phyloP scores from a whole-genome alignment of 2,888 invertebrate species.

The Luperina testacea region DNA sequence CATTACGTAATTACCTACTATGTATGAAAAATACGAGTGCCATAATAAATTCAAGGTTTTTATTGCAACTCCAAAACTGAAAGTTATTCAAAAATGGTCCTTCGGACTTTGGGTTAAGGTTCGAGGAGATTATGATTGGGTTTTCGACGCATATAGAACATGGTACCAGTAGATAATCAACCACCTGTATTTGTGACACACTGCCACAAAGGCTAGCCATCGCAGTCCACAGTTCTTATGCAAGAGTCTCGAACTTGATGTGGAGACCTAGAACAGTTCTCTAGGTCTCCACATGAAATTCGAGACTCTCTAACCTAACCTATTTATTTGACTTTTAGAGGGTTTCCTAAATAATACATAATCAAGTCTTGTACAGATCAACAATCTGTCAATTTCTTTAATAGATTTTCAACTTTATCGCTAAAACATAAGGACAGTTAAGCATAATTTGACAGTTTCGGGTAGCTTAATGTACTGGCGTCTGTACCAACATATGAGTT shows the following conservation, averaged over 20 bases:
- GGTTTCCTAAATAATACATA: no score
- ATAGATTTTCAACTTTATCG: no score
- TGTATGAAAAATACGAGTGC: slow-evolving; percentile 64
- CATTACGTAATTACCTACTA: slow-evolving; percentile 61
- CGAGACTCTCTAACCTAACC: no score
- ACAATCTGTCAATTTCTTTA: no score
- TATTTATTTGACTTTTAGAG: no score
- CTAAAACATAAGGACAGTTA: no score
- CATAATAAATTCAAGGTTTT: slow-evolving; percentile 42
- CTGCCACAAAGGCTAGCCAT: slow-evolving; percentile 1
- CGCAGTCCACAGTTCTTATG: not conserved
- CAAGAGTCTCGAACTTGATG: not conserved
- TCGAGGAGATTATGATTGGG: not conserved
- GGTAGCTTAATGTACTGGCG: no score
- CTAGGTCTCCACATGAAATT: no score
- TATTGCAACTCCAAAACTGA: not conserved
- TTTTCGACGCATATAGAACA: slow-evolving; percentile 38
- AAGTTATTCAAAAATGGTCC: slow-evolving; percentile 20
- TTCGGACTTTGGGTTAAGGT: slow-evolving; percentile 1
- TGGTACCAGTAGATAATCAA: slow-evolving; percentile 62
- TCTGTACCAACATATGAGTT: no score
- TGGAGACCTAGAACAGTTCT: not conserved
- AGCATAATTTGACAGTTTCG: no score
- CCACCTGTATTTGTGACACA: slow-evolving; percentile 64
- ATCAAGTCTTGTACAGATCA: no score